phyloP scores from a whole-genome alignment of 2,888 invertebrate genomes.

The Carcina quercana region DNA sequence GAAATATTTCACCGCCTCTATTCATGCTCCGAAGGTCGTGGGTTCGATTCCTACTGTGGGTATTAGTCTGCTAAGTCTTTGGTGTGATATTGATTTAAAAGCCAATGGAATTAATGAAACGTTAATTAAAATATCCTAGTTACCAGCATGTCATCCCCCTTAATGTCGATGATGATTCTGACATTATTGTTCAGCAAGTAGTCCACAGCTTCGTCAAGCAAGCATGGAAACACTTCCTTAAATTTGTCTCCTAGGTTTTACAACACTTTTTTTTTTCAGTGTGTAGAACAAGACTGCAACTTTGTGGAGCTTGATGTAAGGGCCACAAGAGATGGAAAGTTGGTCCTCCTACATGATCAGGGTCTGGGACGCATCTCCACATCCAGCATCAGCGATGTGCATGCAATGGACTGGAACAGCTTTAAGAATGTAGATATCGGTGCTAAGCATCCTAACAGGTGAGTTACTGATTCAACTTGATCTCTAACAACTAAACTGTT shows the following conservation, averaged over 20 bases:
- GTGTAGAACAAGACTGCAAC: conserved; percentile 80
- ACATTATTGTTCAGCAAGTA: conserved; percentile 79
- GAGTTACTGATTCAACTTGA: too few relatives aligned
- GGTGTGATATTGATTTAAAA: too few relatives aligned
- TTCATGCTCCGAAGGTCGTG: too few relatives aligned
- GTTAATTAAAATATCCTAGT: too few relatives aligned
- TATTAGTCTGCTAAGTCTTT: too few relatives aligned
- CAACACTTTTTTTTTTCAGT: conserved; percentile 68
- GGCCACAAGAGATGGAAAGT: conserved; percentile 82
- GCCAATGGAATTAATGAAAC: too few relatives aligned
- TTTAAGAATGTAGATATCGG: conserved; percentile 79
- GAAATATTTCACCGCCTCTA: too few relatives aligned
- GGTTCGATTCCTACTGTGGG: too few relatives aligned
- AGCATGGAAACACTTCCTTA: conserved; percentile 75
- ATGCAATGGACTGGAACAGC: conserved; percentile 76
- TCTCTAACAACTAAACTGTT: too few relatives aligned
- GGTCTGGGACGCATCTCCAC: conserved; percentile 80
- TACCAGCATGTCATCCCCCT: conserved; percentile 78
- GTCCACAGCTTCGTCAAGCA: conserved; percentile 80
- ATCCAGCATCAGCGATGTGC: conserved; percentile 65
- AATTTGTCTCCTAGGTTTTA: conserved; percentile 79
- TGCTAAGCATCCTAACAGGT: conserved; percentile 80
- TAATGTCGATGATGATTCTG: conserved; percentile 86
- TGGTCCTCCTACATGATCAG: conserved; percentile 84
- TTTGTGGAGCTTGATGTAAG: conserved; percentile 86